Conservation (phyloP, 2,797 vertebrate species). For the Nannoperca obscura region DNA sequence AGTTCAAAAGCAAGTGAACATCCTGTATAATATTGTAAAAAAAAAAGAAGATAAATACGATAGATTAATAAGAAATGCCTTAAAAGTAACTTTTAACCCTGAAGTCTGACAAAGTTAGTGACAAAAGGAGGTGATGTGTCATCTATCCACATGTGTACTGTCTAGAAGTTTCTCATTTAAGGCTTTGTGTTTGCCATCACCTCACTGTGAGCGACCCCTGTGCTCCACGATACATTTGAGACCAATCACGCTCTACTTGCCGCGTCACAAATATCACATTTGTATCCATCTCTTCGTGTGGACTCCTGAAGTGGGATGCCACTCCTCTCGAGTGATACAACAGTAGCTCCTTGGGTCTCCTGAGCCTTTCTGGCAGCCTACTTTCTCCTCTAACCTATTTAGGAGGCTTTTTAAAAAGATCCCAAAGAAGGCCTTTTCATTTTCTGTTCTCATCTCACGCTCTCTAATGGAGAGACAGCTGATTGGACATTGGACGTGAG, state of each 20-base stretch:
- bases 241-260: slow-evolving; percentile 51
- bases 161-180: neutral
- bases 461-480: slow-evolving; percentile 66
- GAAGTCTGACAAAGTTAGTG: neutral
- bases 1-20: no score
- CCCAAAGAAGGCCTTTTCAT: slow-evolving; percentile 83
- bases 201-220: slow-evolving; percentile 5
- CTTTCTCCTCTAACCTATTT: slow-evolving; percentile 87
- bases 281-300: slow-evolving; percentile 62
- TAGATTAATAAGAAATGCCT: neutral
- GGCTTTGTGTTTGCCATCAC: slow-evolving; percentile 4
- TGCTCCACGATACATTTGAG: slow-evolving; percentile 40
- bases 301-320: slow-evolving; percentile 80
- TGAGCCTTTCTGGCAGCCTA: slow-evolving; percentile 83
- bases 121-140: neutral
- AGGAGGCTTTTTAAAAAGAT: slow-evolving; percentile 84
- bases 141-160: neutral
- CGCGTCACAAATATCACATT: slow-evolving; percentile 61
- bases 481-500: slow-evolving; percentile 59
- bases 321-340: slow-evolving; percentile 78
- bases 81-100: neutral
- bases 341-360: slow-evolving; percentile 81
- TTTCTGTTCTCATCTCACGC: slow-evolving; percentile 74
- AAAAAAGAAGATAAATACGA: neutral
- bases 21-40: neutral